Conservation (phyloP, 2,797 vertebrate species). For the Malacoraja senta region DNA sequence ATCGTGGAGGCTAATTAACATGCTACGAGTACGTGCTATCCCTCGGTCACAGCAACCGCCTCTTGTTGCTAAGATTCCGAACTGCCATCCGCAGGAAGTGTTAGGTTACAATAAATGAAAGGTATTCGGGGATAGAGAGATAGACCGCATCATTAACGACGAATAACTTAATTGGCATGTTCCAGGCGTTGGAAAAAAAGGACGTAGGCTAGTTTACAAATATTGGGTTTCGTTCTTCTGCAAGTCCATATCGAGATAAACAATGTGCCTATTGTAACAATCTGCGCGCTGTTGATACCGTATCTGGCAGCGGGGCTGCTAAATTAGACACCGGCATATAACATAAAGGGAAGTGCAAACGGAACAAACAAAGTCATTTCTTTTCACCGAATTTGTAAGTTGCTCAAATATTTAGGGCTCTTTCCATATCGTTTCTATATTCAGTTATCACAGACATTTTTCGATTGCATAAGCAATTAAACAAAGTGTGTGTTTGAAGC, state of each 20-base stretch:
- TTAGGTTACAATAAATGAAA: conserved; percentile 32
- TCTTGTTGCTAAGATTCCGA: conserved; percentile 40
- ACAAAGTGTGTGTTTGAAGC: not conserved
- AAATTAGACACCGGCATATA: too few relatives aligned
- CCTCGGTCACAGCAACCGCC: conserved; percentile 36
- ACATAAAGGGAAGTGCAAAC: not conserved
- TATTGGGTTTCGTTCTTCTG: too few relatives aligned
- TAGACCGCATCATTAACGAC: not conserved
- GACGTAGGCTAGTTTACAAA: not conserved
- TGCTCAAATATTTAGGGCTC: not conserved
- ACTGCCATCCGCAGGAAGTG: conserved; percentile 33
- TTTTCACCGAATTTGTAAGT: not conserved
- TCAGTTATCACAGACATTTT: not conserved
- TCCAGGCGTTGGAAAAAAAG: not conserved
- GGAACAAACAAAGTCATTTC: not conserved
- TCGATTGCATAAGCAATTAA: not conserved
- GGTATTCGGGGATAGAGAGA: too few relatives aligned
- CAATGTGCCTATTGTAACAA: not conserved
- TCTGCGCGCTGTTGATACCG: not conserved
- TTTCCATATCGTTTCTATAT: not conserved
- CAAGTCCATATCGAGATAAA: not conserved
- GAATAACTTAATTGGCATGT: not conserved
- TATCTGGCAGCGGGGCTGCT: not conserved
- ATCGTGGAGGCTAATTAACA: conserved; percentile 35
- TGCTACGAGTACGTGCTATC: conserved; percentile 9